These are phyloP conservation scores for Tolmerus cingulatus DNA, from an alignment of 2,888 invertebrate genomes.

Conservation along the genomic window DNA sequence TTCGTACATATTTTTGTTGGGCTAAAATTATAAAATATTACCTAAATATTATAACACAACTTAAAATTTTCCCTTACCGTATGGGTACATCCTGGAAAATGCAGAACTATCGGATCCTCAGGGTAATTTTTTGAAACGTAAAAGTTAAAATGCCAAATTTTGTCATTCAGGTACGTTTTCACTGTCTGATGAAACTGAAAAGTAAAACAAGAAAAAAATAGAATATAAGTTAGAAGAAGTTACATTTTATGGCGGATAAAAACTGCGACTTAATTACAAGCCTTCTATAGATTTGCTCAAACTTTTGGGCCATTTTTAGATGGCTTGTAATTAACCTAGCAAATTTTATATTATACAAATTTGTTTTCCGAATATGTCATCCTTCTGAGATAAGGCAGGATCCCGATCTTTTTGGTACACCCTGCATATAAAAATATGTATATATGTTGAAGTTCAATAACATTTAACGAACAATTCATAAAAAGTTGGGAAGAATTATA, in stretches of 20 bases:
- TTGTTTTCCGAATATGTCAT: background rate
- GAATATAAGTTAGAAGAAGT: background rate
- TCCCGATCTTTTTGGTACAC: background rate
- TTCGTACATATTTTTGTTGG: conserved; percentile 80
- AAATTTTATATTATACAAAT: background rate
- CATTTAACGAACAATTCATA: background rate
- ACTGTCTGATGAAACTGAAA: conserved; percentile 89
- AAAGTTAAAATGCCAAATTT: conserved; percentile 90
- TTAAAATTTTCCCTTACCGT: conserved; percentile 70
- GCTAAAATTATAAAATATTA: conserved; percentile 64
- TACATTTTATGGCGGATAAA: background rate
- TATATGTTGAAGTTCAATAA: background rate
- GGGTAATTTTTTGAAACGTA: conserved; percentile 91
- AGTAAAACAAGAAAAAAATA: conserved; percentile 50
- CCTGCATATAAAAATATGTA: background rate
- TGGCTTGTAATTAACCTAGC: background rate
- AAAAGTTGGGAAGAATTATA: background rate
- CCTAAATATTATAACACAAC: background rate
- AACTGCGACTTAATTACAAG: background rate
- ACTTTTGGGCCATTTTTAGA: background rate
- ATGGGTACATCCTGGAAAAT: conserved; percentile 88
- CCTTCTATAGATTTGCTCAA: background rate
- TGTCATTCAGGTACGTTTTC: conserved; percentile 86
- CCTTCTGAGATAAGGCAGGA: background rate
- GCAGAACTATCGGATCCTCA: conserved; percentile 81